Evolutionary conservation across 2,888 invertebrate genomes (phyloP).

Genomic region (Pyrrhosoma nymphula): DNA sequence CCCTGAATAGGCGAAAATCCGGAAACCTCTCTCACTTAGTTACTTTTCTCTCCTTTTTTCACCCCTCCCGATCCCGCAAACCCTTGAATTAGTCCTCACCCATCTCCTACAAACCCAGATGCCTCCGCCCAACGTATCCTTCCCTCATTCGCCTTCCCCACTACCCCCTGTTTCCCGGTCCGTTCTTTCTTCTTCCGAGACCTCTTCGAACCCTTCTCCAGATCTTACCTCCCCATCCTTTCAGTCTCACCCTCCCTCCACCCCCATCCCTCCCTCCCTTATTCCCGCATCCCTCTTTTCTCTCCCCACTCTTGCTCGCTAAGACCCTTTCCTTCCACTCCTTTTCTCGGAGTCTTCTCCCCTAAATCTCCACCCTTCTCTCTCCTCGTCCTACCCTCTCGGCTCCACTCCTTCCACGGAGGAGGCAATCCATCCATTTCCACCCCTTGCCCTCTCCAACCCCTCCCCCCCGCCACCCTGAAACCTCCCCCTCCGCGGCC

Average conservation of each 20-base stretch:
- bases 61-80: neutral
- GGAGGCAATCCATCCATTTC: neutral
- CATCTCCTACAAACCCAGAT: neutral
- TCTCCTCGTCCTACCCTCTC: neutral
- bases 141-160: too few species aligned
- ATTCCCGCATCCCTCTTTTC: neutral
- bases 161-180: neutral
- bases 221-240: neutral
- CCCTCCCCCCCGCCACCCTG: neutral
- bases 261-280: neutral
- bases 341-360: neutral
- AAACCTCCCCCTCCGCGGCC: neutral
- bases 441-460: neutral
- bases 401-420: neutral
- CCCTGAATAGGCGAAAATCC: neutral
- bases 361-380: conserved; percentile 7
- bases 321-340: neutral
- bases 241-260: neutral
- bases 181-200: neutral
- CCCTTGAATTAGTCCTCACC: neutral
- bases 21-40: neutral
- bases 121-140: too few species aligned
- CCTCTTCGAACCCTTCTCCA: neutral
- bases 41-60: neutral
- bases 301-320: neutral